A percentile compares a stretch with the other conserved stretches of the same genome.
phyloP scores from a whole-genome alignment of 2,888 invertebrate genomes.

The Spodoptera littoralis region DNA sequence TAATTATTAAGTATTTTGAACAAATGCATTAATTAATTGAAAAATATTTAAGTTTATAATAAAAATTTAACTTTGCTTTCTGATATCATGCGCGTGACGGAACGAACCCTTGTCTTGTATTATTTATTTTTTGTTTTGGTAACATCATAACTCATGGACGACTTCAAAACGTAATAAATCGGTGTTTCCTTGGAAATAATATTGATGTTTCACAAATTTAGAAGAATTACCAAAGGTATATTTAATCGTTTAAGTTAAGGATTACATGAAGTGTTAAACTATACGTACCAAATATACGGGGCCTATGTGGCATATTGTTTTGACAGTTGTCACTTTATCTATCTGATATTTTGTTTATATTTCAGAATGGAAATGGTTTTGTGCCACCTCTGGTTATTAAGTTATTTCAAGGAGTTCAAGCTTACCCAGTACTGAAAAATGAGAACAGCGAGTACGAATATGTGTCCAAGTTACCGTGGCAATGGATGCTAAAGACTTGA shows the following conservation, averaged over 20 bases:
- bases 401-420: conserved; percentile 51
- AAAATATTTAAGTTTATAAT: no score
- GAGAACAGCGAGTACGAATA: conserved; percentile 68
- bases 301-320: conserved; percentile 86
- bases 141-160: conserved; percentile 73
- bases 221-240: conserved; percentile 69
- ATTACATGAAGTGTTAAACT: conserved; percentile 31
- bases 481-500: conserved; percentile 86
- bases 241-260: conserved; percentile 29
- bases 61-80: not conserved
- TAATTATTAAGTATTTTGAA: no score
- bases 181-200: conserved; percentile 87
- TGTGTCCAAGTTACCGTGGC: conserved; percentile 69
- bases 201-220: conserved; percentile 78
- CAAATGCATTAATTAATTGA: no score
- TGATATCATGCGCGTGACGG: not conserved
- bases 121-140: conserved; percentile 51
- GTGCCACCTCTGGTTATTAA: conserved; percentile 56
- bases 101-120: conserved; percentile 4
- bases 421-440: conserved; percentile 69
- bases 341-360: conserved; percentile 85
- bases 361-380: conserved; percentile 78
- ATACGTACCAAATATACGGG: conserved; percentile 36
- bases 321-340: conserved; percentile 84
- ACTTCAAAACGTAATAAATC: conserved; percentile 83